These are phyloP conservation scores for Clostera curtula DNA, from an alignment of 2,888 invertebrate species.

Conservation along the genomic window DNA sequence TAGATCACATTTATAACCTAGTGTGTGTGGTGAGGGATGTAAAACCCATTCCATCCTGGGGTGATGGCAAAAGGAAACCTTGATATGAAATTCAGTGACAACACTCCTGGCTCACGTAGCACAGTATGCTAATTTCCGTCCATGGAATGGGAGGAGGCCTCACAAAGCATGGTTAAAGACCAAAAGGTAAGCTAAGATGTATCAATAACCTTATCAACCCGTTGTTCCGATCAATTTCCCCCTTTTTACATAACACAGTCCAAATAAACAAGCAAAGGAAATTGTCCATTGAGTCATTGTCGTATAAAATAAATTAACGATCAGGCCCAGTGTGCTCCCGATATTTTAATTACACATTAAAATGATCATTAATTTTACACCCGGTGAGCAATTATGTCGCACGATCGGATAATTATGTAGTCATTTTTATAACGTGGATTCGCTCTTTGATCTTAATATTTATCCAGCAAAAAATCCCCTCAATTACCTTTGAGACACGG, in stretches of 20 bases:
- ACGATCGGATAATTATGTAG: slow-evolving; percentile 29
- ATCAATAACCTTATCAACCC: too few relatives aligned
- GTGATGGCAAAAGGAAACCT: too few relatives aligned
- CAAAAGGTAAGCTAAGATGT: too few relatives aligned
- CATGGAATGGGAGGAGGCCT: too few relatives aligned
- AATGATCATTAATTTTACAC: slow-evolving; percentile 37
- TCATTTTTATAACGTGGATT: slow-evolving; percentile 12
- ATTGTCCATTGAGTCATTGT: slow-evolving; percentile 10
- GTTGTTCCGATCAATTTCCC: too few relatives aligned
- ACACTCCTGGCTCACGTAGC: too few relatives aligned
- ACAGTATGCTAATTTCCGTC: too few relatives aligned
- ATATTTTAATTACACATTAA: slow-evolving; percentile 29
- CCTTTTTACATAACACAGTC: slow-evolving; percentile 4
- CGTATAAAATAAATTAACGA: slow-evolving; percentile 20
- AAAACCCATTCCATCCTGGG: background rate
- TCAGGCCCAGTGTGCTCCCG: slow-evolving; percentile 9
- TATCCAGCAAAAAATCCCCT: too few relatives aligned
- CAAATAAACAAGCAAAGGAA: slow-evolving; percentile 11
- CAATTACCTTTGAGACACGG: too few relatives aligned
- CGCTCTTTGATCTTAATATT: slow-evolving; percentile 6
- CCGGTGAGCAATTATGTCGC: slow-evolving; percentile 37
- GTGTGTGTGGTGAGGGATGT: background rate
- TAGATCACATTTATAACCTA: too few relatives aligned
- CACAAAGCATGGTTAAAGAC: too few relatives aligned
- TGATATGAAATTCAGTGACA: too few relatives aligned